Base-by-base conservation (phyloP, 2,113 vertebrate species). In the Atractosteus spatula region DNA sequence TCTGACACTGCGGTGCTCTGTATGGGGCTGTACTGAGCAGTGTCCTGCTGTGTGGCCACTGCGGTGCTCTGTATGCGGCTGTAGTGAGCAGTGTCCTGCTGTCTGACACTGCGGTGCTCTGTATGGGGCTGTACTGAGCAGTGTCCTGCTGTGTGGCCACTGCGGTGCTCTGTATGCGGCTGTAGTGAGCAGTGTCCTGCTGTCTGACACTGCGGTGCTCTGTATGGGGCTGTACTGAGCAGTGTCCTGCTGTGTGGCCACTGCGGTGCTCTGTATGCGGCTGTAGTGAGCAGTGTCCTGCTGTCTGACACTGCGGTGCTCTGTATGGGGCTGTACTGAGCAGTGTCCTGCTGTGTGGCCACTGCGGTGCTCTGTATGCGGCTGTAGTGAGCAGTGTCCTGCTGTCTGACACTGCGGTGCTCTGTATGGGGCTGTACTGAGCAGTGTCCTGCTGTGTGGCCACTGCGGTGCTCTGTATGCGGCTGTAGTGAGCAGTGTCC, bases 1-100 rank as follows among this genome's bases (percentile, higher is more conserved):
- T 80, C 41, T 65, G 78, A 17, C 55, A 57, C 69, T 3, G 68
- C 1, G 74, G 62, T 71, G 44, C 13, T 55, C 71, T 74, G 63
- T 72, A 12, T 54, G 55, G 7, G 7, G 17, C 17, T 29, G 17
- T 65, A 66, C 7, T 16, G 2, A 14, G 8, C 12, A 8, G 41
- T 66, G 29, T 41, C 3, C 61, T 70, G 84, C 12, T 81, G 3
- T 66, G n/a, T n/a, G n/a, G n/a, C n/a, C n/a, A n/a, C n/a, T n/a
- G n/a, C n/a, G n/a, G n/a, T n/a, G n/a, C n/a, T n/a, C n/a, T n/a
- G n/a, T n/a, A n/a, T 51, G 47, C 1, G 4, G 4, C 8, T 51
- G 8, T 10, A 51, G 1, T 51, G 47, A 51, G 4, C 47, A 5
- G 47, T 29, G 17, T 7, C 5, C 47, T 51, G 47, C 8, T 76